Conservation (phyloP, 2,113 vertebrate genomes). For the Chlamydotis undulata region DNA sequence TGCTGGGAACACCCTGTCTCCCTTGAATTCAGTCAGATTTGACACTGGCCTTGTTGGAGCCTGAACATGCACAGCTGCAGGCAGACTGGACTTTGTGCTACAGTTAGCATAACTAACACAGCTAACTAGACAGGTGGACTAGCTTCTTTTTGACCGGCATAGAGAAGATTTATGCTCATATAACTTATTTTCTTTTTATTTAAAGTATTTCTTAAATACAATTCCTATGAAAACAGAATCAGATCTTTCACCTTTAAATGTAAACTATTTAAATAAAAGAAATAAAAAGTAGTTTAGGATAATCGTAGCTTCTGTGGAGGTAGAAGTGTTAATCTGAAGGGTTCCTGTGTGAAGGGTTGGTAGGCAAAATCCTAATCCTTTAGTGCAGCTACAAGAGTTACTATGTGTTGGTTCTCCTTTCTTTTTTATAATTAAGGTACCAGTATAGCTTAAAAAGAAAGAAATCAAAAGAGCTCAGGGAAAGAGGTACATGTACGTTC, state of each 20-base stretch:
- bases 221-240: not conserved
- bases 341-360: not conserved
- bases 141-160: not conserved
- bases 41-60: not conserved
- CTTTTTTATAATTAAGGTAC: not conserved
- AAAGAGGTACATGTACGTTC: not conserved
- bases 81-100: not conserved
- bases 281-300: not conserved
- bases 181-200: not conserved
- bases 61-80: not conserved
- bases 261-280: not conserved
- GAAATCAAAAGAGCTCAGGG: not conserved
- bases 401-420: not conserved
- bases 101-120: not conserved
- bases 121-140: not conserved
- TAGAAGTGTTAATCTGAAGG: not conserved
- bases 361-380: not conserved
- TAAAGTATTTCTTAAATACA: not conserved
- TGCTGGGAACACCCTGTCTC: not conserved
- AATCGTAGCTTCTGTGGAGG: not conserved
- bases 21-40: not conserved
- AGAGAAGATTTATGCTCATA: not conserved
- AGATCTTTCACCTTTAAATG: not conserved
- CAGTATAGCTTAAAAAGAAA: not conserved
- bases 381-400: not conserved